A percentile compares a stretch with the other conserved stretches of the same genome.
phyloP scores from a whole-genome alignment of 2,797 vertebrate species.

The Cyprinella venusta region DNA sequence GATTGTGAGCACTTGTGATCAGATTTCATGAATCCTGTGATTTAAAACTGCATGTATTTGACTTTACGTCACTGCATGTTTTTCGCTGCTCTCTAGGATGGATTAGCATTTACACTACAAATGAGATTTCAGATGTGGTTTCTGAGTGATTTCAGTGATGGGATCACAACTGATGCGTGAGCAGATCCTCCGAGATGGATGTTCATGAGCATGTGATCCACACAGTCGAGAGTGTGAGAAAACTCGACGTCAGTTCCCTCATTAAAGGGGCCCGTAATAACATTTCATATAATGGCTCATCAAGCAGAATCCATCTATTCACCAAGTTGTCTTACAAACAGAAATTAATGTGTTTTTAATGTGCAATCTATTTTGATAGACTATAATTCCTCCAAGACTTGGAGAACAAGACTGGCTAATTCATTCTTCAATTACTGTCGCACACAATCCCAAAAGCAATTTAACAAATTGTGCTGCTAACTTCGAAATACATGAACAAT shows the following conservation, averaged over 20 bases:
- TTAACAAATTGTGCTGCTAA: conserved; percentile 45
- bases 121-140: background rate
- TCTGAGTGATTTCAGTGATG: background rate
- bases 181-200: background rate
- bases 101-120: background rate
- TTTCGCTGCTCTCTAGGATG: background rate
- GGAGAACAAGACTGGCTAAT: conserved; percentile 16
- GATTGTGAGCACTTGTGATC: background rate
- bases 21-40: background rate
- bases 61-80: background rate
- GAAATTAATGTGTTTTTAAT: conserved; percentile 40
- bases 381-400: conserved; percentile 8
- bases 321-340: conserved; percentile 15
- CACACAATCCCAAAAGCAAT: conserved; percentile 46
- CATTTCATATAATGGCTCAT: conserved; percentile 29
- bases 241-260: background rate
- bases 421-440: conserved; percentile 22
- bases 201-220: background rate
- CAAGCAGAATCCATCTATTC: conserved; percentile 24
- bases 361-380: conserved; percentile 19
- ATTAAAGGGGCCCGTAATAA: conserved; percentile 2
- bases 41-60: background rate
- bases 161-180: background rate
- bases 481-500: conserved; percentile 49
- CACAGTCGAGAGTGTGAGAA: background rate